Conservation (phyloP, 2,797 vertebrate species). For the Taenioides sp. region DNA sequence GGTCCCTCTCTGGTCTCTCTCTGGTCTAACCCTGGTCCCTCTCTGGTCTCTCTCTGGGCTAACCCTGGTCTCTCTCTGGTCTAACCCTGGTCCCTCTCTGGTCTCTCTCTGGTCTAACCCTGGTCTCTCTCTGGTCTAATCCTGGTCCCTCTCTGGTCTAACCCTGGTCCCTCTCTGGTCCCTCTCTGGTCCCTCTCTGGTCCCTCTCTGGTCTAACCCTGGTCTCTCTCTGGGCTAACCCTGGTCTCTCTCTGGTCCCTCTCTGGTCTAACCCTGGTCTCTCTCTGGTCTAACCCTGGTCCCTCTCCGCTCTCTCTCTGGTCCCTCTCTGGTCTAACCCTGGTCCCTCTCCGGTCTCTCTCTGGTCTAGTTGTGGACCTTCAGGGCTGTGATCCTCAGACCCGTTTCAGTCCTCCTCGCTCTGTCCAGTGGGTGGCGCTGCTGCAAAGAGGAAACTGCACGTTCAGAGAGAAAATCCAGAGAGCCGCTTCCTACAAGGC, state of each 20-base stretch:
- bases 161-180: too few relatives aligned
- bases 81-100: too few relatives aligned
- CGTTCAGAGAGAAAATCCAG: conserved; percentile 95
- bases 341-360: too few relatives aligned
- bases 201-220: too few relatives aligned
- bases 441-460: conserved; percentile 94
- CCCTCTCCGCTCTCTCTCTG: not conserved
- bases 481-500: conserved; percentile 90
- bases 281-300: not conserved
- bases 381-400: conserved; percentile 91
- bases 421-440: conserved; percentile 93
- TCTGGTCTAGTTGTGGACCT: conserved; percentile 76
- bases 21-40: not conserved
- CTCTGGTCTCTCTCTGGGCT: too few relatives aligned
- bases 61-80: too few relatives aligned
- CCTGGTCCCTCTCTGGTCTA: too few relatives aligned
- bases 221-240: too few relatives aligned
- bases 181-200: too few relatives aligned
- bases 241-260: not conserved
- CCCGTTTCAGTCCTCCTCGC: conserved; percentile 89
- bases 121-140: not conserved
- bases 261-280: conserved; percentile 3
- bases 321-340: too few relatives aligned
- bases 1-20: too few relatives aligned
- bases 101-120: too few relatives aligned